A percentile compares a stretch with the other conserved stretches of the same genome.
Conservation (phyloP, 2,113 vertebrate species). For the Felis chaus region DNA sequence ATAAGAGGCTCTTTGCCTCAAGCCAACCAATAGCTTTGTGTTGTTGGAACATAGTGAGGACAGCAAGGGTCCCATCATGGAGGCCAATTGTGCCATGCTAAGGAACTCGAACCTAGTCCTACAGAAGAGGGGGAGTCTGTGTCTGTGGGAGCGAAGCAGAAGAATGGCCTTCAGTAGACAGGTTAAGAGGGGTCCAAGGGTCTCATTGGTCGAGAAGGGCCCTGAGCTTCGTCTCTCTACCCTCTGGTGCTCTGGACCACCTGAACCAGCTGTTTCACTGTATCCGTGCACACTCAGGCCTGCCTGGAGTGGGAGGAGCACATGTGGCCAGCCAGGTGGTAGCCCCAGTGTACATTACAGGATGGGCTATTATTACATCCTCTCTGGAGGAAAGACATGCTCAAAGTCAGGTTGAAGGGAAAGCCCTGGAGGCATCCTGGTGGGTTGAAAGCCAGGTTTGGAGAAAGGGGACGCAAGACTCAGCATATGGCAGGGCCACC, state of each 20-base stretch:
- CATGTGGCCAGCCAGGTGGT: not conserved
- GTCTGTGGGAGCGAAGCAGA: not conserved
- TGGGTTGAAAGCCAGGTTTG: not conserved
- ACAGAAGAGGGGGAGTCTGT: not conserved
- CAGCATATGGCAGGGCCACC: rapidly evolving
- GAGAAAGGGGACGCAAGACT: not conserved
- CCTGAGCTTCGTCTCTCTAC: not conserved
- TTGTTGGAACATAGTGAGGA: not conserved
- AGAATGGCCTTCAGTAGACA: not conserved
- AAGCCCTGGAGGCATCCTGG: no score
- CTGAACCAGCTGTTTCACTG: not conserved
- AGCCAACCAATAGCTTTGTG: not conserved
- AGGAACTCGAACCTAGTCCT: not conserved
- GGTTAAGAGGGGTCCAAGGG: not conserved
- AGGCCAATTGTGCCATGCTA: not conserved
- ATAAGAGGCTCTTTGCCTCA: not conserved
- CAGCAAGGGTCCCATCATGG: not conserved
- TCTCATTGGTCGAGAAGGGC: not conserved
- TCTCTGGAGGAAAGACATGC: not conserved
- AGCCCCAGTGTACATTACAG: not conserved
- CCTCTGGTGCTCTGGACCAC: not conserved
- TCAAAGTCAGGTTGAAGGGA: not conserved
- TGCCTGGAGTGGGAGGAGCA: not conserved
- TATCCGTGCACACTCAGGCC: not conserved
- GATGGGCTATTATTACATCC: not conserved